These are phyloP conservation scores for Passer montanus DNA, from an alignment of 2,113 vertebrate species.

Conservation along the genomic window DNA sequence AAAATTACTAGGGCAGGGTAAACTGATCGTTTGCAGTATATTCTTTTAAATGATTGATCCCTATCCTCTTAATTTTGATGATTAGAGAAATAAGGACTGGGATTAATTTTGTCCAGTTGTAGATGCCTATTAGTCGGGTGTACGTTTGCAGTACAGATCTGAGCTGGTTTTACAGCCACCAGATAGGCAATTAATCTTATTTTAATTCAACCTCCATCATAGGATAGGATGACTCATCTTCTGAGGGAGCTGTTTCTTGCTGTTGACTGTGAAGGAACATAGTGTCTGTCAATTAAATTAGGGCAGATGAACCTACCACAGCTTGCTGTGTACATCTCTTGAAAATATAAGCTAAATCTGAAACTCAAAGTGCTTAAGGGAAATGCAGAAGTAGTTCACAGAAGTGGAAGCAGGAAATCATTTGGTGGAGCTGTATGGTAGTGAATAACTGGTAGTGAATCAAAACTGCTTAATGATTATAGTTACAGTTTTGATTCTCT, in stretches of 20 bases:
- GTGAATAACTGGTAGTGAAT: background rate
- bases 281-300: conserved; percentile 42
- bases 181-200: conserved; percentile 1
- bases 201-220: conserved; percentile 11
- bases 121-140: background rate
- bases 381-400: background rate
- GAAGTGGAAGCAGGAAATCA: background rate
- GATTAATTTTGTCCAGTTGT: background rate
- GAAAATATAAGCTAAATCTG: background rate
- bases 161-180: background rate
- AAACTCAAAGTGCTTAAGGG: background rate
- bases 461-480: background rate
- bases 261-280: conserved; percentile 5
- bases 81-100: background rate
- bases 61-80: background rate
- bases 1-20: background rate
- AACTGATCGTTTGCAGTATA: background rate
- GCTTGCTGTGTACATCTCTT: background rate
- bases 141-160: background rate
- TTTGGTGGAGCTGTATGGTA: background rate
- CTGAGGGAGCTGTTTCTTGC: conserved; percentile 5
- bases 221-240: conserved; percentile 42
- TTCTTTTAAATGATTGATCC: background rate
- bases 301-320: background rate
- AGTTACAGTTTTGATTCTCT: background rate